A percentile compares a stretch with the other conserved stretches of the same genome.
phyloP scores from a whole-genome alignment of 1,140 invertebrate genomes.

The Euglossa dilemma region DNA sequence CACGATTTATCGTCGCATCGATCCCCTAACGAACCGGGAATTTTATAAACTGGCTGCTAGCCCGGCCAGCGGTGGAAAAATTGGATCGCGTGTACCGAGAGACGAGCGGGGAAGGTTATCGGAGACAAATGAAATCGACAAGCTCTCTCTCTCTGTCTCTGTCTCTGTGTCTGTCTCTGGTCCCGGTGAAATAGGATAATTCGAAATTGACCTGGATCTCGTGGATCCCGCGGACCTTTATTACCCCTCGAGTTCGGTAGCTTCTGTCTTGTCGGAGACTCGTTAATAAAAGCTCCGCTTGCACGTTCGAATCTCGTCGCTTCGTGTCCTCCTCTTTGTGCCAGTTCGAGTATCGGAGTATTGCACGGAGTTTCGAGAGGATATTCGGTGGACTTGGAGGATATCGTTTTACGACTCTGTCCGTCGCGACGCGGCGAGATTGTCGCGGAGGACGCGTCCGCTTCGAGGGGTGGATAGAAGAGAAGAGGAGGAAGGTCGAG shows the following conservation, averaged over 20 bases:
- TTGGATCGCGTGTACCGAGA: slow-evolving; percentile 10
- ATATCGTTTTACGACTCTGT: not conserved
- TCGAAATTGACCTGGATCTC: slow-evolving; percentile 41
- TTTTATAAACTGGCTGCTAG: slow-evolving; percentile 58
- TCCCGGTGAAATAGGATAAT: slow-evolving; percentile 55
- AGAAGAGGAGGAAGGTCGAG: not conserved
- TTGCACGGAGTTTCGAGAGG: no score
- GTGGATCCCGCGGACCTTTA: slow-evolving; percentile 5
- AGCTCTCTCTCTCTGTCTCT: no score
- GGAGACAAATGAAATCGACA: slow-evolving; percentile 57
- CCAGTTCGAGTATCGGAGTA: not conserved
- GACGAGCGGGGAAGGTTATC: slow-evolving; percentile 25
- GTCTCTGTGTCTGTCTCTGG: no score
- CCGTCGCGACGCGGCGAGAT: no score
- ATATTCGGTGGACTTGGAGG: not conserved
- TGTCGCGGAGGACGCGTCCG: no score
- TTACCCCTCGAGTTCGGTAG: slow-evolving; percentile 17
- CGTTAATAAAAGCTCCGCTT: slow-evolving; percentile 16
- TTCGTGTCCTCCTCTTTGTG: not conserved
- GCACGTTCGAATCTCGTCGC: not conserved
- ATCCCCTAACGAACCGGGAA: slow-evolving; percentile 42
- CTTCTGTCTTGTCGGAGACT: not conserved
- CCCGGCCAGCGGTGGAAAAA: slow-evolving; percentile 27
- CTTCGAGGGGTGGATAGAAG: not conserved
- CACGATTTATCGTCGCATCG: slow-evolving; percentile 59